These are phyloP conservation scores for Deilephila porcellus DNA, from an alignment of 2,888 invertebrate species.

Conservation along the genomic window DNA sequence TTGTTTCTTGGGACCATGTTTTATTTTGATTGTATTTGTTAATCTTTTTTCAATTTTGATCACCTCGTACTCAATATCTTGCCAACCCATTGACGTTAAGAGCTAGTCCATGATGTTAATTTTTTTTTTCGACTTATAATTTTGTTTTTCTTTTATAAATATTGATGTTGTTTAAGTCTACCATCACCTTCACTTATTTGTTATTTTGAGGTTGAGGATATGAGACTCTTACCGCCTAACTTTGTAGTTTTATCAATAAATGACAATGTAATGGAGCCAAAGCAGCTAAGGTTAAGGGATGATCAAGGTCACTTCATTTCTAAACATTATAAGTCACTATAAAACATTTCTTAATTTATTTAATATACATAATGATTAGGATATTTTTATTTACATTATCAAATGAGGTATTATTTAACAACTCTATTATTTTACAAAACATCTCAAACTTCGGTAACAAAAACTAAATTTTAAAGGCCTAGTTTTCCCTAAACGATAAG, in stretches of 20 bases:
- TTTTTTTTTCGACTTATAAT: neutral
- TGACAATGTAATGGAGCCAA: constrained; percentile 69
- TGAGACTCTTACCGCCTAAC: constrained; percentile 27
- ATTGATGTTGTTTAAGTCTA: constrained; percentile 16
- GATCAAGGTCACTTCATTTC: constrained; percentile 83
- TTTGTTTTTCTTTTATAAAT: constrained; percentile 8
- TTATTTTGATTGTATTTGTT: neutral
- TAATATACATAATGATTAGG: constrained; percentile 59
- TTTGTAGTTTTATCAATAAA: constrained; percentile 52
- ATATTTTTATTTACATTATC: constrained; percentile 65
- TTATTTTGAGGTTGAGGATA: constrained; percentile 25
- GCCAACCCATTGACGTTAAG: neutral
- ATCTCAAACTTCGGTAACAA: constrained; percentile 56
- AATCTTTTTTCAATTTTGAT: neutral
- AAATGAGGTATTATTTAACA: constrained; percentile 72
- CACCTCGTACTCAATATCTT: neutral
- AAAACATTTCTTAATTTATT: constrained; percentile 65
- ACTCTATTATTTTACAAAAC: constrained; percentile 66
- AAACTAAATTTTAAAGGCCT: constrained; percentile 61
- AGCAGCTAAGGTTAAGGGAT: constrained; percentile 79
- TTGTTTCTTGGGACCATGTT: neutral
- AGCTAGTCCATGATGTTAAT: neutral
- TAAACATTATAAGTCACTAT: constrained; percentile 76
- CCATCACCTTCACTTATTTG: constrained; percentile 10
- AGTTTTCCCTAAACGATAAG: constrained; percentile 78